Percentiles rank a stretch among this genome's conserved stretches.
phyloP scores from a whole-genome alignment of 2,113 vertebrate species.

The Chamaea fasciata region DNA sequence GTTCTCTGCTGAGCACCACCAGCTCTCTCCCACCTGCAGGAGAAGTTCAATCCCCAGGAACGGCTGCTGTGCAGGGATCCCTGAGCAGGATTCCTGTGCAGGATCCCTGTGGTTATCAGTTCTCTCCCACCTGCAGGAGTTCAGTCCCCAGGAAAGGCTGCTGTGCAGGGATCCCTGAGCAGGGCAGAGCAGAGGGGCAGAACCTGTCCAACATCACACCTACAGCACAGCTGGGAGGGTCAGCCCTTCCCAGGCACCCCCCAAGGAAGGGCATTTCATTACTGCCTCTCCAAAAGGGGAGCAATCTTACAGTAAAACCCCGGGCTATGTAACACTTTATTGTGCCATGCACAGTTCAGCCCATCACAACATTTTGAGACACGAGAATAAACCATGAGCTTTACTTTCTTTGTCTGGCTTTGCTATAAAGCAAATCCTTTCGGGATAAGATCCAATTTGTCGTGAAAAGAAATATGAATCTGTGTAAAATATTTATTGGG shows the following conservation, averaged over 20 bases:
- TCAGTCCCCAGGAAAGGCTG: too few relatives aligned
- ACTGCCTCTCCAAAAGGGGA: neutral
- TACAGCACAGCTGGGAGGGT: neutral
- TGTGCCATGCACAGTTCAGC: neutral
- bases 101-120: too few relatives aligned
- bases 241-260: neutral
- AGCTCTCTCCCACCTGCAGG: neutral
- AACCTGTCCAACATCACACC: fast-evolving
- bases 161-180: neutral
- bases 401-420: neutral
- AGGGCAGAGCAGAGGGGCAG: neutral
- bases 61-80: neutral
- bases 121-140: too few relatives aligned
- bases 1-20: too few relatives aligned
- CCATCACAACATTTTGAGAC: neutral
- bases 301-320: neutral
- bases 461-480: neutral
- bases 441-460: neutral
- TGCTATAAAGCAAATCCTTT: neutral
- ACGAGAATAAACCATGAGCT: neutral
- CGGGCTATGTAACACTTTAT: neutral
- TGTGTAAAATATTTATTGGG: neutral
- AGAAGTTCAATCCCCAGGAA: neutral
- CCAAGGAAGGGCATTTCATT: neutral
- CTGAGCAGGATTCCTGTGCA: too few relatives aligned